A percentile compares a stretch with the other conserved stretches of the same genome.
Evolutionary conservation across 2,888 invertebrate genomes (phyloP).

Genomic region (Ctenicera cuprea): DNA sequence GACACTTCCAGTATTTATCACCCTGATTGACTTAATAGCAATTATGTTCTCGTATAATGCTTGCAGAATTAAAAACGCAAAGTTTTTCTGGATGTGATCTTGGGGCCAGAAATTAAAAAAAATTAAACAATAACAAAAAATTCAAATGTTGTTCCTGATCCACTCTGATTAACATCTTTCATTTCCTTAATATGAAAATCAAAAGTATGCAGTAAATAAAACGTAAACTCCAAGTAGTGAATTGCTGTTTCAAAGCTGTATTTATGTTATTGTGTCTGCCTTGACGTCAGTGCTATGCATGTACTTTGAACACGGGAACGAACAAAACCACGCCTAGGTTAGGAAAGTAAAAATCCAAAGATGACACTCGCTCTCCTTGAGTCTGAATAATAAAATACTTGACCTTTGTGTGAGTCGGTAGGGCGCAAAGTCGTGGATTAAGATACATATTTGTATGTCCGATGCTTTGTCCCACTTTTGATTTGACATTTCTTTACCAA

Average conservation of each 20-base stretch:
- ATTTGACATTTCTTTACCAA: neutral
- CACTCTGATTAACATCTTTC: no score
- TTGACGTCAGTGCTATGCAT: constrained; percentile 14
- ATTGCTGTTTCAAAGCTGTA: neutral
- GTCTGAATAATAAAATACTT: constrained; percentile 31
- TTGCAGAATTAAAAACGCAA: no score
- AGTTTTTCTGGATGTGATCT: no score
- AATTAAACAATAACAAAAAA: no score
- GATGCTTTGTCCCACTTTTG: neutral
- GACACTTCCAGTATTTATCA: no score
- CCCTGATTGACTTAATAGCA: no score
- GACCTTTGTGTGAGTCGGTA: constrained; percentile 22
- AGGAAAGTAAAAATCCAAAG: constrained; percentile 42
- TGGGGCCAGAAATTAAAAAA: no score
- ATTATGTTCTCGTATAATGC: no score
- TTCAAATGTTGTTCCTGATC: no score
- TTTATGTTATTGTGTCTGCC: constrained; percentile 24
- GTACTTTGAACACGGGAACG: constrained; percentile 21
- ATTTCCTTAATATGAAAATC: no score
- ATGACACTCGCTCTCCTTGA: constrained; percentile 48
- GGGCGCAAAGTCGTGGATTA: neutral
- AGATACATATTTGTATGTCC: neutral
- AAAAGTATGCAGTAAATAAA: no score
- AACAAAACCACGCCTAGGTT: constrained; percentile 44
- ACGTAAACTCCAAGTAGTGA: neutral